Evolutionary conservation across 2,113 vertebrate species (phyloP), one percentile per base, ranked within the genome.

Genomic region (Callospermophilus lateralis): DNA sequence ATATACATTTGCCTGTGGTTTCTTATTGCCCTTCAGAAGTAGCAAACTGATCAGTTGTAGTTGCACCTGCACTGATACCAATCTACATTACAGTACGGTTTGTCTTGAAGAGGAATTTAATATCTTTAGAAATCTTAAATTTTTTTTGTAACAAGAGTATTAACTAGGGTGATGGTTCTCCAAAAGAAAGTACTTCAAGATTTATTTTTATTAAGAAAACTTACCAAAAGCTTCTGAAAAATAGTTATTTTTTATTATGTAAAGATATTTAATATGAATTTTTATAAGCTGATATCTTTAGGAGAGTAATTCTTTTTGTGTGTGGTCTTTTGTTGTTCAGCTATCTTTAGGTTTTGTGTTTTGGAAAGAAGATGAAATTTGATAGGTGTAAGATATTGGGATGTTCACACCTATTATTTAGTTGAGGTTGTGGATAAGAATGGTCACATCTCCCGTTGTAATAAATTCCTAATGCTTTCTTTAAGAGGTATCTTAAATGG

Each of bases 31-130:
- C 95, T 81, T 97, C 32, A 96, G 96, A 94, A 91, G 96, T 80
- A 96, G 97, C 95, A 96, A 76, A 93, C 92, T 88, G 87, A 96
- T 92, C 81, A 80, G 94, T 91, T 95, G 88, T 90, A 95, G 90
- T 92, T 85, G 96, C 97, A 98, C 97, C 98, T 98, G 98, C 92
- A 80, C 96, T 97, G 98, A 98, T 98, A 97, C 63, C 73, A 97
- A 97, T 98, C 98, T 98, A 45, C 89, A 95, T 58, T 61, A 95
- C 70, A 70, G 84, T 89, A 88, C 24, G 16, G 92, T 94, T 95
- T 95, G 83, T 95, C 84, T 96, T 89, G 74, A 96, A 81, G 45
- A 90, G 70, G 90, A 96, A 93, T 97, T 94, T 93, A 95, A 26
- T 90, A 83, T 85, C 76, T 95, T 61, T 72, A 84, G 83, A 97